Conservation (phyloP, 2,888 invertebrate species). For the Clivina fossor region DNA sequence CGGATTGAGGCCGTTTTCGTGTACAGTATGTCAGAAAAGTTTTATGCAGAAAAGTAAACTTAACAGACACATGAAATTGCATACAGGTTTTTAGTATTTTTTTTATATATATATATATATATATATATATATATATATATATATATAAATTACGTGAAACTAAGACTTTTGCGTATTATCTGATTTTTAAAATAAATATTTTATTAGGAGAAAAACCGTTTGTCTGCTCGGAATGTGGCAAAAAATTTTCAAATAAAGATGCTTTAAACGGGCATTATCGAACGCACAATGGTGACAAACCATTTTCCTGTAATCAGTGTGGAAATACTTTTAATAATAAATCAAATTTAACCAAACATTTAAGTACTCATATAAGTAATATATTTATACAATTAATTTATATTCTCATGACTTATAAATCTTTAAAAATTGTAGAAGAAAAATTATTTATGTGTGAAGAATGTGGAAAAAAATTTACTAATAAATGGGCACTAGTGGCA, state of each 20-base stretch:
- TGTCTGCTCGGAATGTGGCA: constrained; percentile 62
- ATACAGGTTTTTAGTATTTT: constrained; percentile 53
- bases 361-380: constrained; percentile 60
- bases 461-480: constrained; percentile 63
- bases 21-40: constrained; percentile 65
- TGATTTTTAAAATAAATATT: neutral
- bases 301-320: constrained; percentile 64
- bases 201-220: constrained; percentile 57
- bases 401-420: constrained; percentile 15
- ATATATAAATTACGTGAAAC: neutral
- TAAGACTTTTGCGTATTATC: neutral
- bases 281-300: constrained; percentile 65
- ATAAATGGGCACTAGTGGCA: constrained; percentile 60
- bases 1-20: constrained; percentile 62
- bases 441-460: constrained; percentile 60
- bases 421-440: constrained; percentile 52
- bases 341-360: constrained; percentile 70
- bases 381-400: constrained; percentile 3
- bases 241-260: constrained; percentile 61
- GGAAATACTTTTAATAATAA: constrained; percentile 61
- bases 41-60: constrained; percentile 72
- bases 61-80: constrained; percentile 68
- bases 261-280: constrained; percentile 63
- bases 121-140: neutral
- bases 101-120: too few relatives aligned